Evolutionary conservation across 2,797 vertebrate genomes (phyloP), one percentile per base, ranked within the genome.

Genomic region (Sebastes cheni): DNA sequence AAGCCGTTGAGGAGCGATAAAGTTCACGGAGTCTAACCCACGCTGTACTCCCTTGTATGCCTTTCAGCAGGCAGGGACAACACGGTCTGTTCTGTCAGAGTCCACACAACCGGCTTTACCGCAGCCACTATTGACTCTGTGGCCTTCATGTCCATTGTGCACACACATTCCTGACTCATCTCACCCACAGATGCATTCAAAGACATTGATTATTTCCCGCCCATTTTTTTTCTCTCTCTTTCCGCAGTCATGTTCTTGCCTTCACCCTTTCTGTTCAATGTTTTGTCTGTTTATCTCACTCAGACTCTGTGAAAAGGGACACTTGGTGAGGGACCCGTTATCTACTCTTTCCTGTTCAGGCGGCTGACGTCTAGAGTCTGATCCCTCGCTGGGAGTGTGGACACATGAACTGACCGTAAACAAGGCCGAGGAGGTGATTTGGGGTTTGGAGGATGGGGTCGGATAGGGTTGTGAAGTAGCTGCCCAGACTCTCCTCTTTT

Each of bases 91-190:
- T 75, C 76, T 23, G 56, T 74, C 64, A 30, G 59, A 61, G 75
- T 81, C 88, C 80, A 76, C 80, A 86, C 81, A 75, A 71, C 77
- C 64, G 62, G 66, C 74, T 85, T 70, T 36, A 34, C 56, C 67
- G 27, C 72, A 60, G 81, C 72, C 23, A 10, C 36, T 20, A 82
- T 84, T 34, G 81, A 91, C 86, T 86, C 62, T 59, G 80, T 87
- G 88, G 90, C 84, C 89, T 91, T 91, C 71, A 6, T 30, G 77
- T 67, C 79, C 81, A 86, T 85, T 90, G 88, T 92, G 56, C 71
- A 67, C 77, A 81, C 72, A 83, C 69, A 76, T 83, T 82, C 72
- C 80, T 75, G 77, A 82, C 78, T 90, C 84, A 90, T 82, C 86
- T 91, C 86, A 81, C 77, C 86, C 75, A 90, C 79, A 85, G 80